phyloP scores from a whole-genome alignment of 1,140 invertebrate species.

The Pachypsylla venusta region DNA sequence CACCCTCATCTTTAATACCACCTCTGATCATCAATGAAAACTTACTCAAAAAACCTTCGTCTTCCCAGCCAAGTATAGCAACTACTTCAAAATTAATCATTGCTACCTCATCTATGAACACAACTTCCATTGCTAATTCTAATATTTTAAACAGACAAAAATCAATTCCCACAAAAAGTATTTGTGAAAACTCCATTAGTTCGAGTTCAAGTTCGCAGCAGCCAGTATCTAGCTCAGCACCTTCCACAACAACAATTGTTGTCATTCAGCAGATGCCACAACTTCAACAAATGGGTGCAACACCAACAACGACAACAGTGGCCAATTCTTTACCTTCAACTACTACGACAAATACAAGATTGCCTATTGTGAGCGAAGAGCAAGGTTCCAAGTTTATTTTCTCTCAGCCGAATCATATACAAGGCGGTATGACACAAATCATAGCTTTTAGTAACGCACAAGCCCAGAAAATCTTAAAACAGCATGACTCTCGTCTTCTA shows the following conservation, averaged over 20 bases:
- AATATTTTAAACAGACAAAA: neutral
- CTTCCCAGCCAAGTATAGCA: neutral
- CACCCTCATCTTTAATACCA: conserved; percentile 34
- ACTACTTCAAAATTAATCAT: neutral
- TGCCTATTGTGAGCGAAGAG: neutral
- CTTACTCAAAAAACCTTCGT: conserved; percentile 14
- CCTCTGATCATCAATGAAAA: conserved; percentile 24
- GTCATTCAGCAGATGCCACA: neutral
- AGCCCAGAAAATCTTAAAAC: neutral
- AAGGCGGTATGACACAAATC: neutral
- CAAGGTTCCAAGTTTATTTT: neutral
- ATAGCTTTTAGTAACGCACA: neutral
- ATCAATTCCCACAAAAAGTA: neutral
- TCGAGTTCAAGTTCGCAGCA: too few relatives aligned
- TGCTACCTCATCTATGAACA: too few relatives aligned
- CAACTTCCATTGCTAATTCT: too few relatives aligned
- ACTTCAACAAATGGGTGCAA: conserved; percentile 31
- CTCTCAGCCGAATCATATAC: neutral
- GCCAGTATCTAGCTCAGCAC: neutral
- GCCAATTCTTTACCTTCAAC: neutral
- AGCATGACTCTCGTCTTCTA: conserved; percentile 33
- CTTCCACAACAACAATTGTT: neutral
- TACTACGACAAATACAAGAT: conserved; percentile 17
- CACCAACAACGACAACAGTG: conserved; percentile 25
- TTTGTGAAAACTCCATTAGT: neutral